phyloP scores from a whole-genome alignment of 2,888 invertebrate species.

The Tachina fera region DNA sequence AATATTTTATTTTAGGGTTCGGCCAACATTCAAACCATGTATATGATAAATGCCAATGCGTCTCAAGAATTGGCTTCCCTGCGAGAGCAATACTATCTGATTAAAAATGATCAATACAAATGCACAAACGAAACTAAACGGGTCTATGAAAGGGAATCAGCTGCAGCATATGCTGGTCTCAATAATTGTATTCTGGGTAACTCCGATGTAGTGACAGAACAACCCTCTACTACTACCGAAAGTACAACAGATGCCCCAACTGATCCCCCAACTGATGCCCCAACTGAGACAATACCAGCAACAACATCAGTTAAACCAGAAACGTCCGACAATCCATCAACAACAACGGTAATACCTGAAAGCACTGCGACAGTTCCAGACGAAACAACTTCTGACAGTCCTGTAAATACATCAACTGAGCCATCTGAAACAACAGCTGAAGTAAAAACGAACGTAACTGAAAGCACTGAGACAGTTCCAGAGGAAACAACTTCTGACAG shows the following conservation, averaged over 20 bases:
- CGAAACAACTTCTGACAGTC: neutral
- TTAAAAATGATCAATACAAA: constrained; percentile 57
- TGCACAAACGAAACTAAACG: constrained; percentile 76
- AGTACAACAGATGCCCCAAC: neutral
- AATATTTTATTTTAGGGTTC: constrained; percentile 41
- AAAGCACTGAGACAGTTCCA: neutral
- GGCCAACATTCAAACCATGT: constrained; percentile 72
- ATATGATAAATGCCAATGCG: constrained; percentile 73
- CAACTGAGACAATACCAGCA: neutral
- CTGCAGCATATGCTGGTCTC: constrained; percentile 64
- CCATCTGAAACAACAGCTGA: neutral
- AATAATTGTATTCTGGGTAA: constrained; percentile 73
- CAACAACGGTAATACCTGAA: neutral
- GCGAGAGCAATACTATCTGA: constrained; percentile 67
- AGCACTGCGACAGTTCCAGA: neutral
- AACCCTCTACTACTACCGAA: constrained; percentile 26
- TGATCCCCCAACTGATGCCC: neutral
- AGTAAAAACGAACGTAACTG: neutral
- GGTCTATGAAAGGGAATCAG: constrained; percentile 70
- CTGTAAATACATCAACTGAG: neutral
- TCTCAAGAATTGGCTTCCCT: constrained; percentile 69
- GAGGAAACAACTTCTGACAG: neutral
- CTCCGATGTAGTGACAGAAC: neutral
- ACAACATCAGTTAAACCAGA: neutral
- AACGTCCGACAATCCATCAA: neutral